Conservation (phyloP, 1,140 invertebrate genomes). For the Tigriopus japonicus region DNA sequence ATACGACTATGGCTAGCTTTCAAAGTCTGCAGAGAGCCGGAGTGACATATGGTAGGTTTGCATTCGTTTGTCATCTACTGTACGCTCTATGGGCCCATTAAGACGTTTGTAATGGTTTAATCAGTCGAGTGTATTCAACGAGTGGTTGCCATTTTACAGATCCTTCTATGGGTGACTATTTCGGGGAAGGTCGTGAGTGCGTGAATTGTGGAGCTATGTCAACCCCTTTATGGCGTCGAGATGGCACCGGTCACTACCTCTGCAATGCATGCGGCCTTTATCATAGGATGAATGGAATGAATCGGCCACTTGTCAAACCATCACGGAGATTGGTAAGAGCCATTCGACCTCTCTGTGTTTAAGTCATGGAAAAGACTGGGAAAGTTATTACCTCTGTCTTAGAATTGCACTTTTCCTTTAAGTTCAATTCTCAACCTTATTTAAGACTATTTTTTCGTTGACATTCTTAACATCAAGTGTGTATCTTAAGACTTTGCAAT, state of each 20-base stretch:
- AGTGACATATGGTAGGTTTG: neutral
- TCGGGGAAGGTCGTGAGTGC: conserved; percentile 62
- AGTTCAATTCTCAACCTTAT: too few relatives aligned
- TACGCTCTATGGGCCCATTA: too few relatives aligned
- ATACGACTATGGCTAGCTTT: neutral
- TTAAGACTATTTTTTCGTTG: too few relatives aligned
- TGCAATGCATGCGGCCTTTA: conserved; percentile 47
- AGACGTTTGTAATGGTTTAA: neutral
- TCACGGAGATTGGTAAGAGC: conserved; percentile 65
- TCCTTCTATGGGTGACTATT: neutral
- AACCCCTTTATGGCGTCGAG: conserved; percentile 84
- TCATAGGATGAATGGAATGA: conserved; percentile 89
- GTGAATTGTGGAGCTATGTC: conserved; percentile 90
- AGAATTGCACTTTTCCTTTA: too few relatives aligned
- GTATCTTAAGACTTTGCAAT: too few relatives aligned
- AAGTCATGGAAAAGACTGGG: too few relatives aligned
- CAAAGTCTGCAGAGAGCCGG: neutral
- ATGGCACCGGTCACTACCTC: conserved; percentile 86
- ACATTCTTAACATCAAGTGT: too few relatives aligned
- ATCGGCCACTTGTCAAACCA: conserved; percentile 61
- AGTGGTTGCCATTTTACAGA: neutral
- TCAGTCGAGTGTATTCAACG: neutral
- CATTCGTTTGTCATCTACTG: too few relatives aligned
- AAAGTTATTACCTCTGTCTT: too few relatives aligned
- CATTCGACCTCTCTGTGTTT: neutral